Conservation (phyloP, 1,140 invertebrate genomes). For the Aphis gossypii region DNA sequence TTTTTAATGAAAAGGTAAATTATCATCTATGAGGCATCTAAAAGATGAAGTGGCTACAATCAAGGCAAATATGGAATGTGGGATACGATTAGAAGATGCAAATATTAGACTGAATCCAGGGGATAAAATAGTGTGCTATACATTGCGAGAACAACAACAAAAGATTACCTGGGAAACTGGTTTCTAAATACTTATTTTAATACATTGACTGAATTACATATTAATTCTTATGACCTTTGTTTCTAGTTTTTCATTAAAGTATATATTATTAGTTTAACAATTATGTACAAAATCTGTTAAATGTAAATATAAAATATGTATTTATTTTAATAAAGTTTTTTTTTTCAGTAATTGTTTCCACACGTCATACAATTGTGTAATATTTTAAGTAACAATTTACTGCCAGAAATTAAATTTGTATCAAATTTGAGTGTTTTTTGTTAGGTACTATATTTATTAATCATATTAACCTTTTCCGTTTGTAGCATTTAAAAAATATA, state of each 20-base stretch:
- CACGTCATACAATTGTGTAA: neutral
- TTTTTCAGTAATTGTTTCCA: neutral
- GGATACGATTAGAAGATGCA: constrained; percentile 76
- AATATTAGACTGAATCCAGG: constrained; percentile 74
- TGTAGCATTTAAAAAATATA: neutral
- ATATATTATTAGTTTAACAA: neutral
- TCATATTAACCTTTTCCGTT: neutral
- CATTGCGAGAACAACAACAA: constrained; percentile 70
- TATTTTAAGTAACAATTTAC: neutral
- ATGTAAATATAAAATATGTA: neutral
- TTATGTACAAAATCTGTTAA: constrained; percentile 4
- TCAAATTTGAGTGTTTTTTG: neutral
- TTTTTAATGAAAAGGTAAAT: constrained; percentile 68
- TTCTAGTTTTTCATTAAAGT: neutral
- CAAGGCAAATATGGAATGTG: constrained; percentile 87
- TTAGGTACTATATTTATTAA: neutral
- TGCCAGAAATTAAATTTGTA: neutral
- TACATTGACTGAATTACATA: neutral
- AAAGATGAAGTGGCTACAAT: constrained; percentile 88
- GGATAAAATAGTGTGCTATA: constrained; percentile 82
- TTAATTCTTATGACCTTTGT: neutral
- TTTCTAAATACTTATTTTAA: constrained; percentile 21
- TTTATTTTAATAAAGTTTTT: neutral
- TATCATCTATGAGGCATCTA: constrained; percentile 84
- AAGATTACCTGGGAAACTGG: constrained; percentile 76